Evolutionary conservation across 2,888 invertebrate genomes (phyloP).

Genomic region (Caenorhabditis angaria): DNA sequence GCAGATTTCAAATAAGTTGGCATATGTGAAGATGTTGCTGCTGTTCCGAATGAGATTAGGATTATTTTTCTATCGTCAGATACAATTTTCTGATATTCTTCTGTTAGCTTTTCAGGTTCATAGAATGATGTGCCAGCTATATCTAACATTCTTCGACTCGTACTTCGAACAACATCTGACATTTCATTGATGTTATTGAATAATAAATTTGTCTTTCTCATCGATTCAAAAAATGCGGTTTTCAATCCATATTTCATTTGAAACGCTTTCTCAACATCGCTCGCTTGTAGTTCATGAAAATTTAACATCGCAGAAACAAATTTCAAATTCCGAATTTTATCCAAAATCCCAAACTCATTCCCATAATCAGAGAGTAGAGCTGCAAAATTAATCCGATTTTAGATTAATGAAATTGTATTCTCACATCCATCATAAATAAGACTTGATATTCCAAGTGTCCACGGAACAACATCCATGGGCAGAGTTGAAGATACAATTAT

Average conservation of each 20-base stretch:
- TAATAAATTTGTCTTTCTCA: slow-evolving; percentile 31
- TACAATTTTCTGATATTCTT: slow-evolving; percentile 18
- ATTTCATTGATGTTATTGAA: slow-evolving; percentile 32
- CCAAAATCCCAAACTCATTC: slow-evolving; percentile 2
- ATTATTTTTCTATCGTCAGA: slow-evolving; percentile 25
- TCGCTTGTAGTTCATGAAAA: slow-evolving; percentile 37
- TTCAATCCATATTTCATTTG: slow-evolving; percentile 14
- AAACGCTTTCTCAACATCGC: slow-evolving; percentile 13
- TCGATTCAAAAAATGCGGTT: slow-evolving; percentile 11
- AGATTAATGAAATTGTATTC: neutral
- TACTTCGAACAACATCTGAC: slow-evolving; percentile 23
- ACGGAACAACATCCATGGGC: slow-evolving; percentile 46
- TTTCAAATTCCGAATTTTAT: slow-evolving; percentile 30
- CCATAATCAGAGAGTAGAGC: slow-evolving; percentile 41
- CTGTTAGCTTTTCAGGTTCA: slow-evolving; percentile 8
- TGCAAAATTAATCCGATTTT: slow-evolving; percentile 10
- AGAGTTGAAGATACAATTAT: slow-evolving; percentile 50
- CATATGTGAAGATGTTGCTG: slow-evolving; percentile 47
- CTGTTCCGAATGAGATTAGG: slow-evolving; percentile 52
- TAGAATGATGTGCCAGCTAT: slow-evolving; percentile 48
- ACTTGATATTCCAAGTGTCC: slow-evolving; percentile 33
- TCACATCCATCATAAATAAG: slow-evolving; percentile 35
- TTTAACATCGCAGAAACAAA: slow-evolving; percentile 34
- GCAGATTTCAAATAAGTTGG: slow-evolving; percentile 38
- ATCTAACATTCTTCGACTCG: slow-evolving; percentile 31